These are phyloP conservation scores for Philereme vetulata DNA, from an alignment of 2,888 invertebrate species.

Conservation along the genomic window DNA sequence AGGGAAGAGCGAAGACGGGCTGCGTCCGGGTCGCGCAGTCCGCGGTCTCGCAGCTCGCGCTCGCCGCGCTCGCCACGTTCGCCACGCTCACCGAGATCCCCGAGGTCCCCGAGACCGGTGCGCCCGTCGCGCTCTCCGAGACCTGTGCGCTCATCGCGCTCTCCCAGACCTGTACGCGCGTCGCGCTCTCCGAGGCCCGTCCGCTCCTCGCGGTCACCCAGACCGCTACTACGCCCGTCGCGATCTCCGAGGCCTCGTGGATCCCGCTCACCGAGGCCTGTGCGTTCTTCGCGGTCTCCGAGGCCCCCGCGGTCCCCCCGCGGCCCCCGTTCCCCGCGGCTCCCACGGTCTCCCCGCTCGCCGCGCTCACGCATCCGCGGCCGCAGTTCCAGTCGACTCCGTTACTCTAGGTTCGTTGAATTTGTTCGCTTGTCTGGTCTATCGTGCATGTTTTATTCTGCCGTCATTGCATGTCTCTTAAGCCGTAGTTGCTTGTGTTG, in stretches of 20 bases:
- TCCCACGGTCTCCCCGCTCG: conserved; percentile 49
- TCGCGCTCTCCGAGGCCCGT: conserved; percentile 47
- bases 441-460: conserved; percentile 14
- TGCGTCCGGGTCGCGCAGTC: conserved; percentile 69
- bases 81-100: conserved; percentile 48
- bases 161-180: conserved; percentile 47
- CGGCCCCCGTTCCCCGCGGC: conserved; percentile 54
- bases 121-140: conserved; percentile 47
- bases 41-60: conserved; percentile 64
- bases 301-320: neutral
- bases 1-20: conserved; percentile 85
- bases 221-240: conserved; percentile 43
- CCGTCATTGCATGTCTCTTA: conserved; percentile 11
- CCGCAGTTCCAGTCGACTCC: conserved; percentile 64
- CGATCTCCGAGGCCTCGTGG: conserved; percentile 47
- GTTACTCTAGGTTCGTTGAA: conserved; percentile 74
- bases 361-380: conserved; percentile 59
- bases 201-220: conserved; percentile 52
- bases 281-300: conserved; percentile 46
- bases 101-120: conserved; percentile 45
- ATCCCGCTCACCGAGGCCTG: conserved; percentile 47
- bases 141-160: conserved; percentile 50
- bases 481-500: conserved; percentile 11
- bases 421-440: conserved; percentile 26
- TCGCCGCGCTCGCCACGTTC: conserved; percentile 50